Evolutionary conservation across 2,888 invertebrate species (phyloP).

Genomic region (Cenopis cana): DNA sequence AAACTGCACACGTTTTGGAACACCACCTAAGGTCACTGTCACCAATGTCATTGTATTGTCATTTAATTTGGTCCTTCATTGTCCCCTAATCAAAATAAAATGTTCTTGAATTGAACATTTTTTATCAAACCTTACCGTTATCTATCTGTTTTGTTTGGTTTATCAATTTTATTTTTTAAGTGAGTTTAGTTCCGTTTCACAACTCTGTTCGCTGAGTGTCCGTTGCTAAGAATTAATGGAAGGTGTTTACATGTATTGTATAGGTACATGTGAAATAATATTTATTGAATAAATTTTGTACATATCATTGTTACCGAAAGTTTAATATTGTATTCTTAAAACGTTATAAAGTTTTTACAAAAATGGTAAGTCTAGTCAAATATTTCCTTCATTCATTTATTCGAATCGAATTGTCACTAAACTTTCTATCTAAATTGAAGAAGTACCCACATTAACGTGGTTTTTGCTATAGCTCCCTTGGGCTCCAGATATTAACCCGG

Average conservation of each 20-base stretch:
- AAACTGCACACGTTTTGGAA: not conserved
- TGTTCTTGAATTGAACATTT: constrained; percentile 34
- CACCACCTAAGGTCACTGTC: not conserved
- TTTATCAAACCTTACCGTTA: constrained; percentile 33
- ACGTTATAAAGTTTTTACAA: not conserved
- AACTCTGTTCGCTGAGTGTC: constrained; percentile 4
- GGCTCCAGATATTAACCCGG: not conserved
- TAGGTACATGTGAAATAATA: not conserved
- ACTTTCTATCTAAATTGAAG: not conserved
- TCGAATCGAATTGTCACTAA: no score
- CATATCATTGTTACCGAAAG: not conserved
- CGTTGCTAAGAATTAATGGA: not conserved
- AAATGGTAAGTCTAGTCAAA: constrained; percentile 23
- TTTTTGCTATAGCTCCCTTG: constrained; percentile 3
- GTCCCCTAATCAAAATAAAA: constrained; percentile 14
- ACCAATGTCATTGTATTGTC: no score
- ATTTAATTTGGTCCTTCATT: not conserved
- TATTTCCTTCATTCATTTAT: not conserved
- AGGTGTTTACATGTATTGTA: not conserved
- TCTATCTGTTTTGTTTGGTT: constrained; percentile 26
- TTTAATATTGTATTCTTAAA: not conserved
- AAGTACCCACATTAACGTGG: constrained; percentile 10
- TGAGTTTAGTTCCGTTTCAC: constrained; percentile 36
- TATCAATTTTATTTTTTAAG: constrained; percentile 24
- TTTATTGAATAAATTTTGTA: not conserved